phyloP scores from a whole-genome alignment of 1,140 invertebrate genomes.

The Hestina assimilis region DNA sequence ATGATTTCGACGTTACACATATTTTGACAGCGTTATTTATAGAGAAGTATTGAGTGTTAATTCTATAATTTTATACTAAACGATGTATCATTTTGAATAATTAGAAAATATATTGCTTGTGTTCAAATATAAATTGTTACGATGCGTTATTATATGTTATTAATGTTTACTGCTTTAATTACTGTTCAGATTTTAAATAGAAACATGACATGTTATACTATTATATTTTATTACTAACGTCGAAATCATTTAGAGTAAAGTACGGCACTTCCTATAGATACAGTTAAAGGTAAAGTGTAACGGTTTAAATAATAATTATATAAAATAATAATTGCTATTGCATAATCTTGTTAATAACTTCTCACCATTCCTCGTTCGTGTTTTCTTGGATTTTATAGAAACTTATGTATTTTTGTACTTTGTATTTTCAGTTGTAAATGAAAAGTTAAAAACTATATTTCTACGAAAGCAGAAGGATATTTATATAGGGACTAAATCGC shows the following conservation, averaged over 20 bases:
- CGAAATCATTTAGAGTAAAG: conserved; percentile 30
- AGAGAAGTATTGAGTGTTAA: not conserved
- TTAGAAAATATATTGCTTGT: not conserved
- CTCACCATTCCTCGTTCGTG: conserved; percentile 56
- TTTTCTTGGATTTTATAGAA: conserved; percentile 44
- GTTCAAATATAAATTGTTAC: not conserved
- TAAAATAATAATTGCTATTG: conserved; percentile 33
- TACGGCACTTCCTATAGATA: conserved; percentile 32
- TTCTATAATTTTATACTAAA: not conserved
- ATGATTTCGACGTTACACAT: conserved; percentile 24
- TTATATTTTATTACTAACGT: conserved; percentile 23
- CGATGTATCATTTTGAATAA: not conserved
- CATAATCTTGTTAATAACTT: conserved; percentile 49
- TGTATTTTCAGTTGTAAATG: conserved; percentile 29
- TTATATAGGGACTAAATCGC: conserved; percentile 29
- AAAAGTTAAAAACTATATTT: conserved; percentile 31
- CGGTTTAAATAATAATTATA: conserved; percentile 20
- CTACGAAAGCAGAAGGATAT: conserved; percentile 27
- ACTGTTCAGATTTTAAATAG: conserved; percentile 4
- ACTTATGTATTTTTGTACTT: conserved; percentile 47
- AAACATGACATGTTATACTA: not conserved
- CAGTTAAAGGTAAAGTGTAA: conserved; percentile 22
- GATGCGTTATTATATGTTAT: not conserved
- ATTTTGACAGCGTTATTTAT: not conserved
- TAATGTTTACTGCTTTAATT: not conserved